Conservation (phyloP, 2,888 invertebrate species). For the Orthosia gothica region DNA sequence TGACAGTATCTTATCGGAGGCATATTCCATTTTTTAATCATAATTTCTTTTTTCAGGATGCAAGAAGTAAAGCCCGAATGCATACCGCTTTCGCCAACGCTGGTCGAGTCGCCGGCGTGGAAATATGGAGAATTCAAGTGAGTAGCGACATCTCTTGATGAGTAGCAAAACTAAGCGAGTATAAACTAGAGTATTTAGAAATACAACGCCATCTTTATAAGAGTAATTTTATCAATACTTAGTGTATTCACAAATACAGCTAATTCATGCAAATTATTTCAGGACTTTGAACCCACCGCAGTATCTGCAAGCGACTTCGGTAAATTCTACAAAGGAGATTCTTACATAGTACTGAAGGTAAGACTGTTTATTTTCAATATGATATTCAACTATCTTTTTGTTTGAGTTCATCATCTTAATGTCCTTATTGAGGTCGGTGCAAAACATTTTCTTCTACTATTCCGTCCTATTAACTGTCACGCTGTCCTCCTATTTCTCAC, state of each 20-base stretch:
- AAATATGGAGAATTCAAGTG: conserved; percentile 96
- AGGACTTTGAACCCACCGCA: conserved; percentile 95
- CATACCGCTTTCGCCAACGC: conserved; percentile 94
- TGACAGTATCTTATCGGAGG: too few relatives aligned
- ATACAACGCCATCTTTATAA: not conserved
- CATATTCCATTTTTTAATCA: too few relatives aligned
- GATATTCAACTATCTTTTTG: not conserved
- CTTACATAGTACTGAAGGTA: conserved; percentile 96
- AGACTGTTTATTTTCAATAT: conserved; percentile 68
- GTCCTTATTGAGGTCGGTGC: not conserved
- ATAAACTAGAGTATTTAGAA: not conserved
- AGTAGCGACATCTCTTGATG: conserved; percentile 71
- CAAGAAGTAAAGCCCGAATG: conserved; percentile 82
- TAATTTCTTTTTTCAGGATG: conserved; percentile 79
- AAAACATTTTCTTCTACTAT: not conserved
- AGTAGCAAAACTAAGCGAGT: conserved; percentile 16
- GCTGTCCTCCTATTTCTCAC: not conserved
- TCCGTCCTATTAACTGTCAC: not conserved
- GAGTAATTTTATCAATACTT: too few relatives aligned
- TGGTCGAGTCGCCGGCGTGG: conserved; percentile 93
- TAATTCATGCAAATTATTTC: conserved; percentile 58
- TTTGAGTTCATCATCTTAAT: not conserved
- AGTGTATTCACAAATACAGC: too few relatives aligned
- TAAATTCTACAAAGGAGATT: conserved; percentile 96
- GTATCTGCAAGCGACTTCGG: conserved; percentile 94